A percentile compares a stretch with the other conserved stretches of the same genome.
Evolutionary conservation across 30 jellyfish, hydroid and myxozoan species (phyloP).

Genomic region (Cassiopea andromeda): DNA sequence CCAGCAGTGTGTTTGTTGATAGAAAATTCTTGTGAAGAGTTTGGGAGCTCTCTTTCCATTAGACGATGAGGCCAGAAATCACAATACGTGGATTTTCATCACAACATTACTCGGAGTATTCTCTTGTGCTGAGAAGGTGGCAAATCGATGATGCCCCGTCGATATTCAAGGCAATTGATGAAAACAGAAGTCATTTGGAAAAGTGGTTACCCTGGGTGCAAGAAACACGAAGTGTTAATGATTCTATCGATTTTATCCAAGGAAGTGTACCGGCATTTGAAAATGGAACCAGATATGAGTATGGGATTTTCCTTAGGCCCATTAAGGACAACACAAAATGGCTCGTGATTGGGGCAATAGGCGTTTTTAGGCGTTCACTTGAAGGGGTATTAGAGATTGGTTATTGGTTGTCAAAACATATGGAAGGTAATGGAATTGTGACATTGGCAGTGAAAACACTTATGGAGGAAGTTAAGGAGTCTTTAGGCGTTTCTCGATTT

Average conservation of each 20-base stretch:
- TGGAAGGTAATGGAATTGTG: constrained; percentile 14
- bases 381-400: constrained; percentile 23
- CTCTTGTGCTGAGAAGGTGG: constrained; percentile 24
- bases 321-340: background rate
- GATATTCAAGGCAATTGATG: constrained; percentile 9
- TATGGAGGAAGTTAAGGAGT: constrained; percentile 2
- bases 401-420: constrained; percentile 24
- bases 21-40: no score
- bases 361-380: background rate
- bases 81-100: background rate
- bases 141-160: background rate
- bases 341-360: constrained; percentile 28
- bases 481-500: background rate
- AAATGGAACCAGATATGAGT: constrained; percentile 11
- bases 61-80: background rate
- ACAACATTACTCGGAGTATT: background rate
- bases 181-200: constrained; percentile 21
- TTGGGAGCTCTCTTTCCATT: background rate
- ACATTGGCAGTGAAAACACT: constrained; percentile 19
- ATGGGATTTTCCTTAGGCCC: constrained; percentile 19
- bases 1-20: no score
- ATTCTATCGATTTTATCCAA: constrained; percentile 3
- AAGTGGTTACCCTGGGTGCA: constrained; percentile 43
- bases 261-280: constrained; percentile 11
- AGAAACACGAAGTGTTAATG: background rate